These are phyloP conservation scores for Catharus fuscescens DNA, from an alignment of 2,113 vertebrate species.

Conservation along the genomic window DNA sequence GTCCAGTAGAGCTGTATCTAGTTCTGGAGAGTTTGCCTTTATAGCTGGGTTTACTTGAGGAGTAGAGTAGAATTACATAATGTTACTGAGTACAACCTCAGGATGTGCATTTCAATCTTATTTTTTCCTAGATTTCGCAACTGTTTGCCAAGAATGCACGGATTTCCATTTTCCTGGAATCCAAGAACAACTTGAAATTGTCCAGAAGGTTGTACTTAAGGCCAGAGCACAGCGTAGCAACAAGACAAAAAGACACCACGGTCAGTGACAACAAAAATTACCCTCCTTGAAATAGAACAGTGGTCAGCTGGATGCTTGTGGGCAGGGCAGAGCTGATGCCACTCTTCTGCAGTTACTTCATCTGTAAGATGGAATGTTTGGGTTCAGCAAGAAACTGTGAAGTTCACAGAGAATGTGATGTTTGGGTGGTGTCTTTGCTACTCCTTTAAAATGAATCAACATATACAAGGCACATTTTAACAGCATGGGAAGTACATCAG, in stretches of 20 bases:
- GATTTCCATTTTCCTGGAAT: constrained; percentile 92
- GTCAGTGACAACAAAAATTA: constrained; percentile 71
- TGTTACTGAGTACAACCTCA: neutral
- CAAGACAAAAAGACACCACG: constrained; percentile 83
- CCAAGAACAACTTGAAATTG: constrained; percentile 90
- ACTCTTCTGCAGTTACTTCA: neutral
- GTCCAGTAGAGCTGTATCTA: neutral
- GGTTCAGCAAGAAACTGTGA: neutral
- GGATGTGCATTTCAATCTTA: neutral
- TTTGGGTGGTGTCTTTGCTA: neutral
- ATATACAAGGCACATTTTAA: neutral
- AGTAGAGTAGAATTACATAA: neutral
- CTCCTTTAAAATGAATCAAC: neutral
- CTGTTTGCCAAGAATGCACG: constrained; percentile 93
- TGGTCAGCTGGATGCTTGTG: neutral
- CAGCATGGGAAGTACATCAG: neutral
- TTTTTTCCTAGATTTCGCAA: constrained; percentile 88
- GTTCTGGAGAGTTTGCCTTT: neutral
- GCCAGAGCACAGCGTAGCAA: constrained; percentile 83
- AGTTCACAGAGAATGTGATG: neutral
- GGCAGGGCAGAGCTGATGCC: neutral
- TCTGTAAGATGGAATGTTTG: neutral
- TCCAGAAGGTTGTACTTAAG: constrained; percentile 92
- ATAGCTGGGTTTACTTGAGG: neutral
- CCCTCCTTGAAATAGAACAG: constrained; percentile 26